Base-by-base conservation (phyloP, 2,888 invertebrate genomes). In the Macrosoma leucophasiata region DNA sequence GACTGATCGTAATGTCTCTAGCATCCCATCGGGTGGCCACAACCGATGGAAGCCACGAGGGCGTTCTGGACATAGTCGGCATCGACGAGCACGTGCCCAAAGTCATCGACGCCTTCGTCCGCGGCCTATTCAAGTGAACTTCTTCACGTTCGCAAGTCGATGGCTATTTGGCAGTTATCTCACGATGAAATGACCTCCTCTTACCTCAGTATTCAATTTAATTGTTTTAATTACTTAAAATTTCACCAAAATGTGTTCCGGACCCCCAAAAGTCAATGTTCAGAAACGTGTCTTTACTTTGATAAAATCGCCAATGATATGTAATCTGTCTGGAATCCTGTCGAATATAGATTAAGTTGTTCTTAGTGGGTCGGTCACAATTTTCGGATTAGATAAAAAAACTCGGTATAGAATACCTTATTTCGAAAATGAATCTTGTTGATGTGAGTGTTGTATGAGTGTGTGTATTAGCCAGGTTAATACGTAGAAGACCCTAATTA, bases 81-180 rank as follows among this genome's bases (percentile, higher is more conserved):
- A 82, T 90, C 46, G 88, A 90, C 60, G 86, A 84, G 23, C 78
- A 87, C 52, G 85, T 90, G 33, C 88, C 89, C 21, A 85, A 81
- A 50, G 53, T 90, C 20, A 79, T 91, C 31, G 88, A 90, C 64
- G 89, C 89, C 2, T 90, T 91, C 59, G 82, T 85, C 13, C 79
- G 85, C 48, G 86, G 85, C 34, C 73, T 81, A 30, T 87, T 88
- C 58, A 62, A 74, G 55, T 84, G 64, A 77, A 43, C 32, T n/a
- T 15, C 17, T 15, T 7, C 15, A 7, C n/a, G 5, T 18, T 13
- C n/a, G n/a, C n/a, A n/a, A n/a, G n/a, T n/a, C n/a, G n/a, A n/a
- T n/a, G n/a, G n/a, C n/a, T n/a, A n/a, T n/a, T n/a, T n/a, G n/a
- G n/a, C n/a, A n/a, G n/a, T 18, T 21, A 13, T 29, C 18, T 32